Evolutionary conservation across 2,888 invertebrate species (phyloP).

Genomic region (Cataglyphis altisquamis): DNA sequence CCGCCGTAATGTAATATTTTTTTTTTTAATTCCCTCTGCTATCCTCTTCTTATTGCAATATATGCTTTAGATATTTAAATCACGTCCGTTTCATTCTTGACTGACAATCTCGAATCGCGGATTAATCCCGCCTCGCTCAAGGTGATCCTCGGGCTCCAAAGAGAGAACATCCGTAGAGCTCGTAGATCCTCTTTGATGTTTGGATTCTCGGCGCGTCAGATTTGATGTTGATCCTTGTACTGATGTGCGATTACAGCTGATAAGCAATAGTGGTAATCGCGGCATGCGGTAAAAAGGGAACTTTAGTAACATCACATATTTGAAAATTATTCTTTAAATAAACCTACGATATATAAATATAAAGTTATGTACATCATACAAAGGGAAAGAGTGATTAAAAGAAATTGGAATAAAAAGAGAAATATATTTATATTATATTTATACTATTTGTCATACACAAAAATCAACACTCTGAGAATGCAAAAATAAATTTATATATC

Average conservation of each 20-base stretch:
- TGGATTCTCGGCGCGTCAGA: slow-evolving; percentile 41
- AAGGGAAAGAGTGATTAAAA: background rate
- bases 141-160: slow-evolving; percentile 50
- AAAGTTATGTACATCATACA: background rate
- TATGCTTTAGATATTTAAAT: slow-evolving; percentile 57
- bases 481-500: background rate
- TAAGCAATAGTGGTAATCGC: slow-evolving; percentile 34
- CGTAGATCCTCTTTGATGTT: slow-evolving; percentile 43
- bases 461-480: no score
- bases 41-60: slow-evolving; percentile 54
- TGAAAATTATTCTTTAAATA: slow-evolving; percentile 12
- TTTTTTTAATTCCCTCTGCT: slow-evolving; percentile 60
- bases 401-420: no score
- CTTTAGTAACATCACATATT: background rate
- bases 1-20: slow-evolving; percentile 40
- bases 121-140: slow-evolving; percentile 53
- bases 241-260: slow-evolving; percentile 40
- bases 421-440: background rate
- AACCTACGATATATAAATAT: background rate
- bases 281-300: slow-evolving; percentile 18
- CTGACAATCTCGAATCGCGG: slow-evolving; percentile 51
- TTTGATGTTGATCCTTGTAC: slow-evolving; percentile 49
- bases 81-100: slow-evolving; percentile 43
- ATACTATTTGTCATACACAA: background rate
- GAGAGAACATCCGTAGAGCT: slow-evolving; percentile 36